A percentile compares a stretch with the other conserved stretches of the same genome.
phyloP scores from a whole-genome alignment of 2,113 vertebrate species.

The Hemichromis elongatus region DNA sequence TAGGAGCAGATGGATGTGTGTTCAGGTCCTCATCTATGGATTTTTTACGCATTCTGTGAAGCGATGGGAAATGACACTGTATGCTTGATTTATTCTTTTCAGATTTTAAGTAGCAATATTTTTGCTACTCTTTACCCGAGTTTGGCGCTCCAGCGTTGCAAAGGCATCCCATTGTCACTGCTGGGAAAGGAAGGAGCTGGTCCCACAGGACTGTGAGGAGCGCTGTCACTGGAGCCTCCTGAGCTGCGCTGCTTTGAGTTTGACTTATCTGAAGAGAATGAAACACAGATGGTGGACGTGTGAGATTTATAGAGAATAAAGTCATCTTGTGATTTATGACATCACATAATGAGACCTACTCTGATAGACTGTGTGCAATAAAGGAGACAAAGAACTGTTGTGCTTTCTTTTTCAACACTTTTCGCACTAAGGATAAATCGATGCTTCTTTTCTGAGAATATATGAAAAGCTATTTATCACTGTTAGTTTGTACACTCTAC shows the following conservation, averaged over 20 bases:
- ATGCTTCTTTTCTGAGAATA: background rate
- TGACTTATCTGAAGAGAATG: slow-evolving; percentile 61
- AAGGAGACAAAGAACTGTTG: background rate
- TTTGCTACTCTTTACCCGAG: slow-evolving; percentile 53
- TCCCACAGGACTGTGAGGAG: slow-evolving; percentile 71
- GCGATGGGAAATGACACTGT: background rate
- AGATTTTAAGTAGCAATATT: background rate
- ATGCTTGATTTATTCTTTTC: background rate
- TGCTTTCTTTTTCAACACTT: background rate
- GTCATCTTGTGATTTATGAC: background rate
- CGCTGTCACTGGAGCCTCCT: slow-evolving; percentile 65
- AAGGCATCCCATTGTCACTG: slow-evolving; percentile 57
- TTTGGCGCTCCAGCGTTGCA: slow-evolving; percentile 66
- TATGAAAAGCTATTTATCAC: background rate
- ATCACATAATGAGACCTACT: background rate
- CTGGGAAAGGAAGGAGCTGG: slow-evolving; percentile 52
- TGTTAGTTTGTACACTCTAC: background rate
- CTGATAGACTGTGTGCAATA: background rate
- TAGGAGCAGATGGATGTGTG: slow-evolving; percentile 24
- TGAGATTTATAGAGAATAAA: background rate
- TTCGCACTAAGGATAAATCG: background rate
- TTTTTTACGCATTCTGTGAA: slow-evolving; percentile 68
- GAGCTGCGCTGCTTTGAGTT: slow-evolving; percentile 64
- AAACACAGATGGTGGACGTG: background rate
- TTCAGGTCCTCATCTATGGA: slow-evolving; percentile 66